Evolutionary conservation across 2,113 vertebrate species (phyloP), one percentile per base, ranked within the genome.

Genomic region (Cheirogaleus medius): DNA sequence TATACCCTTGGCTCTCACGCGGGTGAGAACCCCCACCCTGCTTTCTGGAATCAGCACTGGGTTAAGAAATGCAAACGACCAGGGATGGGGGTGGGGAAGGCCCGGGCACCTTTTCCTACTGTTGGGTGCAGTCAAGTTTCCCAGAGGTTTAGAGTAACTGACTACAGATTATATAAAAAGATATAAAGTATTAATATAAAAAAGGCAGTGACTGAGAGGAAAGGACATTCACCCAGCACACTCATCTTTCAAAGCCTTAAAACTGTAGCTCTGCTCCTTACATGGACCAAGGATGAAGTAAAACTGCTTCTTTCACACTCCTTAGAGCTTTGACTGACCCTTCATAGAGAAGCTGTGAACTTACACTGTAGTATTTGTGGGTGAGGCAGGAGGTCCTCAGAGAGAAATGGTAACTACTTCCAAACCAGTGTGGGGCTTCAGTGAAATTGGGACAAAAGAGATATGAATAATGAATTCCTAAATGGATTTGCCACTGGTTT

Each of bases 321-420:
- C 64, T 95, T 52, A 66, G 15, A 83, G 37, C 4, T 71, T 69
- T 83, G 14, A 34, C 14, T 54, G 6, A 23, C 44, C 23, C 81
- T 96, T 91, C 39, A 58, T 18, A 44, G 66, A 73, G 63, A 84
- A 84, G 23, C 44, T 84, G 10, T 42, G n/a, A 64, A 23, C 8
- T 15, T 78, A 37, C 14, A n/a, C 17, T 20, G 21, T 0, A 8
- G 20, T 39, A 21, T 27, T 37, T 69, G 39, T n/a, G 9, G 8
- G 18, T 54, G 86, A 87, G n/a, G 15, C 39, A 58, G 27, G 18
- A 34, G 13, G 25, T 11, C 42, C 18, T 77, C 2, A 2, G 47
- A 1, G 37, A 54, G 18, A 17, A 6, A 44, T 21, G 21, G 6
- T 3, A 49, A 39, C 39, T 39, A 20, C 39, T 37, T 7, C 25